phyloP scores from a whole-genome alignment of 2,888 invertebrate species.

The Troides helena region DNA sequence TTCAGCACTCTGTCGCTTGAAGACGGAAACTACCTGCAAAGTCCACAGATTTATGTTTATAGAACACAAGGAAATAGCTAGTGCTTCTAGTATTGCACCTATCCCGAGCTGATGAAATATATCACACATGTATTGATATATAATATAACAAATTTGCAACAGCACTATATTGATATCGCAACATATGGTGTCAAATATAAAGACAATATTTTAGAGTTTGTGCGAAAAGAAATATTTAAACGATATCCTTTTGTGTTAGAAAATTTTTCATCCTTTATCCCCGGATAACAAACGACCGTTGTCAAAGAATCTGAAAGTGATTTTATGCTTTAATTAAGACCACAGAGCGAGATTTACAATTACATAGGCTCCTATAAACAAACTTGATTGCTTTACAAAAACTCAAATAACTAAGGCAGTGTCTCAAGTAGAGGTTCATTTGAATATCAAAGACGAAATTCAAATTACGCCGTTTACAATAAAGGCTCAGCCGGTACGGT shows the following conservation, averaged over 20 bases:
- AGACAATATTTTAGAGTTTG: not conserved
- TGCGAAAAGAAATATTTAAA: not conserved
- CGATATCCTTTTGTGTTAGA: not conserved
- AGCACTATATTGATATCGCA: no score
- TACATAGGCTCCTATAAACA: constrained; percentile 76
- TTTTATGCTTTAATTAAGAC: constrained; percentile 76
- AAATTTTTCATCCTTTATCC: not conserved
- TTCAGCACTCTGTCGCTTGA: no score
- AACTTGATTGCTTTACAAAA: constrained; percentile 81
- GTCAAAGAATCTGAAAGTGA: constrained; percentile 64
- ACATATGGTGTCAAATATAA: no score
- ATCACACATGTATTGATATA: no score
- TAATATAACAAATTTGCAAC: no score
- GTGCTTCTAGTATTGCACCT: no score
- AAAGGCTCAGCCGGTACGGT: constrained; percentile 75
- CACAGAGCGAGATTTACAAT: constrained; percentile 78
- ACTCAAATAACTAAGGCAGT: constrained; percentile 80
- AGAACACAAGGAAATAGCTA: no score
- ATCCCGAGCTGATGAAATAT: no score
- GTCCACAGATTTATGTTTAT: no score
- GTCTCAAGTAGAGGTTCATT: constrained; percentile 79
- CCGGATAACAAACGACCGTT: constrained; percentile 41
- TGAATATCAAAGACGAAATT: constrained; percentile 80
- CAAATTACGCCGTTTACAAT: constrained; percentile 80
- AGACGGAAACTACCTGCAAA: no score